These are phyloP conservation scores for Heloderma charlesbogerti DNA, from an alignment of 2,113 vertebrate genomes.

Conservation along the genomic window DNA sequence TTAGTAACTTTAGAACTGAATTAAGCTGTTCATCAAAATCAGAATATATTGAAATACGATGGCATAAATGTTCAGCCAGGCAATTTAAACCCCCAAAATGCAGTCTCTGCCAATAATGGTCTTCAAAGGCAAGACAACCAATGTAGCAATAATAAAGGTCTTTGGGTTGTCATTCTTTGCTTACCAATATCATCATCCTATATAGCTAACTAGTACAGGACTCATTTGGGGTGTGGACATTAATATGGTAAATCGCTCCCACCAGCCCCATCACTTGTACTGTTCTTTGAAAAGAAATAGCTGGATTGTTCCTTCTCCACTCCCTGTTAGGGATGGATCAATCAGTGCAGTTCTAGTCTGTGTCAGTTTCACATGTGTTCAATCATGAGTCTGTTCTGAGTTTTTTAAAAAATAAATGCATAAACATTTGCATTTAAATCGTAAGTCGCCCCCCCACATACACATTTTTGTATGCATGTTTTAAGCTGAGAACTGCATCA, in stretches of 20 bases:
- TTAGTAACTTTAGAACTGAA: slow-evolving; percentile 51
- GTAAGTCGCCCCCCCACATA: background rate
- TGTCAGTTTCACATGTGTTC: too few species aligned
- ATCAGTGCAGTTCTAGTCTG: too few species aligned
- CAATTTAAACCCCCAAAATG: background rate
- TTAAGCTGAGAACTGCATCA: background rate
- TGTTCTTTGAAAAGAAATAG: background rate
- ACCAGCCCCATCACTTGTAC: background rate
- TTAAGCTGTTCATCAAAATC: slow-evolving; percentile 29
- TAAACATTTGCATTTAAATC: background rate
- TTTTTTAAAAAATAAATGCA: too few species aligned
- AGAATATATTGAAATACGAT: slow-evolving; percentile 39
- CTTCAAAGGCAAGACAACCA: slow-evolving; percentile 42
- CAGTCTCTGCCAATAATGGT: slow-evolving; percentile 31
- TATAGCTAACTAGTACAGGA: background rate
- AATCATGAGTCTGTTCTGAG: too few species aligned
- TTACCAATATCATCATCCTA: slow-evolving; percentile 24
- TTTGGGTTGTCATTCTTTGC: slow-evolving; percentile 34
- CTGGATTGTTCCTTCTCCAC: background rate
- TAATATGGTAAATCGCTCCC: background rate
- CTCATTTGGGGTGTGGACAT: background rate
- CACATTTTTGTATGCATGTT: background rate
- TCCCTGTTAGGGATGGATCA: background rate
- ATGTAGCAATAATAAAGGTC: slow-evolving; percentile 38
- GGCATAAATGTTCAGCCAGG: slow-evolving; percentile 38